Evolutionary conservation across 2,797 vertebrate species (phyloP), one percentile per base, ranked within the genome.

Genomic region (Danionella dracula): DNA sequence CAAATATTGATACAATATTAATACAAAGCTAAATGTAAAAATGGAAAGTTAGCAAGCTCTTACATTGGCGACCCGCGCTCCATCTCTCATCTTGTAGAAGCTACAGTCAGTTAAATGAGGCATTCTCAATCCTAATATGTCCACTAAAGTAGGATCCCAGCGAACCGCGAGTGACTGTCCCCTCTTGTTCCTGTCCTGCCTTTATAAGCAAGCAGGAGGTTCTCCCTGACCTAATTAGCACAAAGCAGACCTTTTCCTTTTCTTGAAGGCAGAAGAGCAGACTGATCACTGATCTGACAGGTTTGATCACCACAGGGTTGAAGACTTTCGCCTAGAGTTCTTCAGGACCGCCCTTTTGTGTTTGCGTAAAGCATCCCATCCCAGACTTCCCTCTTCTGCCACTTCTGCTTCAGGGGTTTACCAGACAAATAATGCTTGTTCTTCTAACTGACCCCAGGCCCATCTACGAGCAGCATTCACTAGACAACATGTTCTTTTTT

Each of bases 351-450:
- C 86, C 88, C 79, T 63, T 79, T 77, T 84, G 60, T 80, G 68
- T 78, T 73, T 10, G 16, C 29, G 21, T 42, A 44, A 64, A 53
- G 45, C 66, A 62, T 70, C 84, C 87, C 90, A 87, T 90, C 75
- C 66, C 70, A 51, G 70, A 76, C 67, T 74, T 53, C 79, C 82
- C 73, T 72, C 73, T 79, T 66, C 73, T 81, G 80, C 78, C 85
- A 79, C 79, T 88, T 89, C 86, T 87, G 84, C 88, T 94, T 85
- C 86, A 91, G 90, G 88, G 87, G 78, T 71, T 27, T 79, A 54
- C 74, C 84, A 80, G 76, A 90, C 89, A 93, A 92, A 86, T 85
- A 82, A 86, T 85, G 85, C 86, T 90, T 91, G 90, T 92, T 92
- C 84, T 82, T 89, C 85, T 87, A 87, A 89, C 88, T 88, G 90